phyloP scores from a whole-genome alignment of 2,888 invertebrate species.

The Parelbella ahira region DNA sequence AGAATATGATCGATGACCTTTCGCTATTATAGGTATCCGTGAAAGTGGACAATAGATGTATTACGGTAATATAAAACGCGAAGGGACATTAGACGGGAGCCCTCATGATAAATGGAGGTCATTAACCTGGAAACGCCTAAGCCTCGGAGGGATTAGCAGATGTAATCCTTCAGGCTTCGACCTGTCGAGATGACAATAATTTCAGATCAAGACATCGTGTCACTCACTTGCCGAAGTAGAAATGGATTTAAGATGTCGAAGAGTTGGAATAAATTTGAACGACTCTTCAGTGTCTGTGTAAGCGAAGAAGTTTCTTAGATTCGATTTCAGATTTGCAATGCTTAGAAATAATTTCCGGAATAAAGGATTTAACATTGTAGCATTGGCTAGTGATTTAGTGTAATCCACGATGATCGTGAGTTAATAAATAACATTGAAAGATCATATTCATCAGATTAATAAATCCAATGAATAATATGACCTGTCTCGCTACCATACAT shows the following conservation, averaged over 20 bases:
- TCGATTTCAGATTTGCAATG: too few species aligned
- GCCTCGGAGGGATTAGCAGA: constrained; percentile 12
- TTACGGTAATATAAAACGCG: constrained; percentile 6
- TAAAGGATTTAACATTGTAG: too few species aligned
- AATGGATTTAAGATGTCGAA: background rate
- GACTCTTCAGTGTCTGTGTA: too few species aligned
- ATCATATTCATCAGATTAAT: too few species aligned
- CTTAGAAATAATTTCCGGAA: too few species aligned
- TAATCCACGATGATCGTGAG: too few species aligned
- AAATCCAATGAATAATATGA: too few species aligned
- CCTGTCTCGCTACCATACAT: too few species aligned
- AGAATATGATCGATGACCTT: constrained; percentile 5
- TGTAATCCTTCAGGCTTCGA: constrained; percentile 18
- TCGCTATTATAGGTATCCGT: background rate
- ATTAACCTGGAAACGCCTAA: constrained; percentile 23
- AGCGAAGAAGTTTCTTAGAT: too few species aligned
- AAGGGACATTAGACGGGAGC: constrained; percentile 14
- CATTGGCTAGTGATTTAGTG: too few species aligned
- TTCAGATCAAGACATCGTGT: constrained; percentile 12
- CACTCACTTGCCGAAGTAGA: background rate
- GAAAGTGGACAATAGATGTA: constrained; percentile 4
- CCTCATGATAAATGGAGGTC: constrained; percentile 18
- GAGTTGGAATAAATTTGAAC: too few species aligned
- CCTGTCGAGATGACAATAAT: constrained; percentile 21
- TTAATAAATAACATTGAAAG: too few species aligned